A percentile compares a stretch with the other conserved stretches of the same genome.
Conservation (phyloP, 2,888 invertebrate genomes). For the Limenitis arthemis region DNA sequence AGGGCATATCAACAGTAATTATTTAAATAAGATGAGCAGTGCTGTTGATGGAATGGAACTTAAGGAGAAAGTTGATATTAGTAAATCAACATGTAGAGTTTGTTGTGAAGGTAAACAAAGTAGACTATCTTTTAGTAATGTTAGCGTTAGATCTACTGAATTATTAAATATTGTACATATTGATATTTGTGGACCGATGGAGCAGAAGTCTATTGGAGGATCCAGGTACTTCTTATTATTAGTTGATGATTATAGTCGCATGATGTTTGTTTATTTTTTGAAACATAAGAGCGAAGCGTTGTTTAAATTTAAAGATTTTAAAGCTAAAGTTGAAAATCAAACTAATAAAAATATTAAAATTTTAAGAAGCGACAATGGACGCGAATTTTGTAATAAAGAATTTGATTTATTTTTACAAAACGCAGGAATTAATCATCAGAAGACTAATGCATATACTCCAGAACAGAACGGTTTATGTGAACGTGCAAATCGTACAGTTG, state of each 20-base stretch:
- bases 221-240: not conserved
- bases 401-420: not conserved
- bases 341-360: not conserved
- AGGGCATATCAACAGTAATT: slow-evolving; percentile 14
- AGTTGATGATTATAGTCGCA: not conserved
- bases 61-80: slow-evolving; percentile 9
- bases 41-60: slow-evolving; percentile 13
- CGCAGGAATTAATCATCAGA: not conserved
- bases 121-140: slow-evolving; percentile 10
- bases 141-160: slow-evolving; percentile 4
- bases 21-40: slow-evolving; percentile 10
- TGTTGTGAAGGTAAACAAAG: slow-evolving; percentile 18
- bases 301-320: not conserved
- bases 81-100: slow-evolving; percentile 3
- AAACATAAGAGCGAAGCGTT: not conserved
- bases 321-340: not conserved
- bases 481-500: not conserved
- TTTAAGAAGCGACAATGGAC: not conserved
- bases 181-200: slow-evolving; percentile 10
- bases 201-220: not conserved
- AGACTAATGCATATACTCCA: not conserved
- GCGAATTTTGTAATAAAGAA: not conserved
- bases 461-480: not conserved
- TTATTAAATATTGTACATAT: slow-evolving; percentile 12
- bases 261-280: not conserved